phyloP scores from a whole-genome alignment of 2,888 invertebrate species.

The Podotricha telesiphe region DNA sequence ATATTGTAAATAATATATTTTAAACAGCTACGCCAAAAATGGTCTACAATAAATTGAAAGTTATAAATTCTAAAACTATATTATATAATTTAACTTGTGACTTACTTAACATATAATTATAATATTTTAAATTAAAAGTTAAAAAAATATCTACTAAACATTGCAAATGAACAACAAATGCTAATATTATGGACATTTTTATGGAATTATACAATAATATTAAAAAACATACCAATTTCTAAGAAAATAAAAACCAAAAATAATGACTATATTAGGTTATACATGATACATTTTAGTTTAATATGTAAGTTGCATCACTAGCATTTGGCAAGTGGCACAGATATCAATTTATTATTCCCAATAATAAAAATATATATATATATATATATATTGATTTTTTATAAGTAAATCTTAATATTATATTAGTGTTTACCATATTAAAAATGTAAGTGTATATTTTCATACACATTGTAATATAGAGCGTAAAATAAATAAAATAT shows the following conservation, averaged over 20 bases:
- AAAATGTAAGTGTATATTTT: slow-evolving; percentile 27
- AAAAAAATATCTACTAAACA: background rate
- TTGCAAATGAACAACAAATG: slow-evolving; percentile 9
- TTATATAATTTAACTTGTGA: slow-evolving; percentile 20
- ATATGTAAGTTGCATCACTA: background rate
- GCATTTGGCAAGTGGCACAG: slow-evolving; percentile 9
- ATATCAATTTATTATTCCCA: background rate
- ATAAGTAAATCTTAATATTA: slow-evolving; percentile 9
- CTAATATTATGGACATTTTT: background rate
- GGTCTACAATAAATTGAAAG: background rate
- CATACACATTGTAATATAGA: slow-evolving; percentile 20
- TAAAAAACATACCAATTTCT: too few species aligned
- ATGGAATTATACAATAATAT: too few species aligned
- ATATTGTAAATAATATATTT: too few species aligned
- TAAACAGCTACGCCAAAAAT: background rate
- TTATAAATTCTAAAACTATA: slow-evolving; percentile 3
- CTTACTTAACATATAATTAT: background rate
- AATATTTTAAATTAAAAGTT: background rate
- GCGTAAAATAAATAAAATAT: slow-evolving; percentile 26
- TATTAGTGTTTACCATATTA: slow-evolving; percentile 9
- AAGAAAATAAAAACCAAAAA: too few species aligned
- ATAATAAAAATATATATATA: slow-evolving; percentile 4
- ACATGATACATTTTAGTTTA: too few species aligned
- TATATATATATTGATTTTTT: background rate
- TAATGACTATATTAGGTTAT: too few species aligned